Evolutionary conservation across 2,888 invertebrate genomes (phyloP).

Genomic region (Drosophila cyrtoloma): DNA sequence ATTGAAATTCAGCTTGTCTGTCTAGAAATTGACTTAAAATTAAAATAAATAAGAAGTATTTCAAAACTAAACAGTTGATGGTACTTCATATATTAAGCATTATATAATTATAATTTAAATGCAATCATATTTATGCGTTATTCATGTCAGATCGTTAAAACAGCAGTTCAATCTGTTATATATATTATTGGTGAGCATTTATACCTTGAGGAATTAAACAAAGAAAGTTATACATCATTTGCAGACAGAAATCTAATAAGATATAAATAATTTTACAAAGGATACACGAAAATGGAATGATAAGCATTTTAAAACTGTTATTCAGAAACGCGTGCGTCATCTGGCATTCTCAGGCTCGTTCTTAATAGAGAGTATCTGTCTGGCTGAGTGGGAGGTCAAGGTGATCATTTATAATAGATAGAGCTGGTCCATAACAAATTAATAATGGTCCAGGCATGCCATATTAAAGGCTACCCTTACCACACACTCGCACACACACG

Average conservation of each 20-base stretch:
- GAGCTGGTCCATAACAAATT: conserved; percentile 67
- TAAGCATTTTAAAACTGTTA: conserved; percentile 13
- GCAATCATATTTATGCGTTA: neutral
- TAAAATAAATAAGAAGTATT: too few species aligned
- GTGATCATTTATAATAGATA: conserved; percentile 60
- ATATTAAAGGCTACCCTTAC: conserved; percentile 43
- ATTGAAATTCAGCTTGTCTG: neutral
- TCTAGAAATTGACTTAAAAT: neutral
- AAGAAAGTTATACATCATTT: neutral
- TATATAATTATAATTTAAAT: neutral
- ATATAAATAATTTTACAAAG: conserved; percentile 1
- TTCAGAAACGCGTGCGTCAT: conserved; percentile 29
- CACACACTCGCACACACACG: conserved; percentile 21
- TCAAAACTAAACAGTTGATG: neutral
- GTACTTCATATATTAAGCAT: neutral
- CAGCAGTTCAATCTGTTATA: neutral
- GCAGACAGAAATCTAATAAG: conserved; percentile 1
- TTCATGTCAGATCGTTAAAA: neutral
- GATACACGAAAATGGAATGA: neutral
- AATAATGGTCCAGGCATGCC: conserved; percentile 57
- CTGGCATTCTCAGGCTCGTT: conserved; percentile 25
- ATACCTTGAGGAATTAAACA: neutral
- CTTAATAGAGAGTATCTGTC: neutral
- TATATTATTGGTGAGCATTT: neutral
- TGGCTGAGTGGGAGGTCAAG: conserved; percentile 44